phyloP scores from a whole-genome alignment of 2,888 invertebrate species.

The Drosophila prolongata region DNA sequence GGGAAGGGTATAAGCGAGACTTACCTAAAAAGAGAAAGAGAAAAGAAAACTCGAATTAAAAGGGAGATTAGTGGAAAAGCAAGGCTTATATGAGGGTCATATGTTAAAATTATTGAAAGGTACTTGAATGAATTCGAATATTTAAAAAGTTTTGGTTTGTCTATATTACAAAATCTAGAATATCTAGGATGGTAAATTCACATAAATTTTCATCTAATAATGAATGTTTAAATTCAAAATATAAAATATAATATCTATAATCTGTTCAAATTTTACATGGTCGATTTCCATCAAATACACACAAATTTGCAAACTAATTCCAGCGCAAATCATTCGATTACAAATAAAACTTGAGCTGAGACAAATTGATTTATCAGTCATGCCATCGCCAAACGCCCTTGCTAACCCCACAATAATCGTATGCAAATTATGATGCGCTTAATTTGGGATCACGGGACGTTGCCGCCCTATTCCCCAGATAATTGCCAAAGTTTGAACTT shows the following conservation, averaged over 20 bases:
- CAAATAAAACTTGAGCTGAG: conserved; percentile 41
- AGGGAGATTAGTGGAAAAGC: not conserved
- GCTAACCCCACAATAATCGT: conserved; percentile 32
- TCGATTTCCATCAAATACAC: conserved; percentile 7
- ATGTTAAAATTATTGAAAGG: too few relatives aligned
- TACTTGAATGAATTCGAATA: too few relatives aligned
- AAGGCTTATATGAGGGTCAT: too few relatives aligned
- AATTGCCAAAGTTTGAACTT: conserved; percentile 54
- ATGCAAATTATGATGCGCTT: conserved; percentile 58
- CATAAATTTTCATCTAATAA: too few relatives aligned
- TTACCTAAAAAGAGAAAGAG: conserved; percentile 65
- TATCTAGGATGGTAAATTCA: too few relatives aligned
- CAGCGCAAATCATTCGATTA: conserved; percentile 28
- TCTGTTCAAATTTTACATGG: not conserved
- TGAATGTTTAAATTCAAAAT: too few relatives aligned
- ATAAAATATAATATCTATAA: too few relatives aligned
- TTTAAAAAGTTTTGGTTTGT: too few relatives aligned
- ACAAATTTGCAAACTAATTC: conserved; percentile 26
- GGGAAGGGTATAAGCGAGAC: conserved; percentile 32
- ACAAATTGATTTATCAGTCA: conserved; percentile 36
- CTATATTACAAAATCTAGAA: too few relatives aligned
- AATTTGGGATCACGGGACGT: conserved; percentile 23
- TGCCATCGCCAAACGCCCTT: conserved; percentile 11
- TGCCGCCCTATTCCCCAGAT: conserved; percentile 2
- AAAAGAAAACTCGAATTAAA: conserved; percentile 15